Conservation (phyloP, 2,113 vertebrate genomes). For the Cyphomyrus plagiostoma region DNA sequence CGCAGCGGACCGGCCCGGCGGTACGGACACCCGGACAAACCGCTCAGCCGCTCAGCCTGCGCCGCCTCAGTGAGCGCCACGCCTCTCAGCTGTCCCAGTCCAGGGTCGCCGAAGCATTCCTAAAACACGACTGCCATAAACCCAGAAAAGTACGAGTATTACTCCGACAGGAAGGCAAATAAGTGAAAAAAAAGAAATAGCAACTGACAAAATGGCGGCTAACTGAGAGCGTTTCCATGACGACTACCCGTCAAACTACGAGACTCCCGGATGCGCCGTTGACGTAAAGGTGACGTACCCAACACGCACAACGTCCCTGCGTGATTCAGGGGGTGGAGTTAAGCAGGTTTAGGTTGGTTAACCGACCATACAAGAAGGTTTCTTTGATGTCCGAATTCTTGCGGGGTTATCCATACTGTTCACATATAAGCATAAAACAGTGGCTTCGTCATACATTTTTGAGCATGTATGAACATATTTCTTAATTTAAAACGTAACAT, state of each 20-base stretch:
- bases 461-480: background rate
- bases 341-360: constrained; percentile 7
- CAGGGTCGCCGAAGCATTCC: constrained; percentile 49
- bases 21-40: constrained; percentile 68
- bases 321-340: background rate
- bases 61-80: constrained; percentile 50
- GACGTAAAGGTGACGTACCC: constrained; percentile 36
- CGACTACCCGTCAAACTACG: constrained; percentile 86
- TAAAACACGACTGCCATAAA: constrained; percentile 54
- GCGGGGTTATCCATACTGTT: background rate
- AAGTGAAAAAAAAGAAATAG: constrained; percentile 71
- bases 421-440: background rate
- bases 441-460: background rate
- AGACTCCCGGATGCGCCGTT: constrained; percentile 74
- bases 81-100: constrained; percentile 48
- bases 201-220: constrained; percentile 96
- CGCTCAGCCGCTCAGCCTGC: constrained; percentile 52
- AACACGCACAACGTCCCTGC: background rate
- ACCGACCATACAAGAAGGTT: background rate
- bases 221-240: constrained; percentile 82
- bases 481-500: background rate
- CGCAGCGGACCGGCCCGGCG: constrained; percentile 84
- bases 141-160: constrained; percentile 61
- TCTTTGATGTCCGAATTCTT: background rate
- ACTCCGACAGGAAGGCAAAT: constrained; percentile 85